Percentiles rank a stretch among this genome's conserved stretches.
Evolutionary conservation across 2,888 invertebrate species (phyloP).

Genomic region (Sinotaia quadrata): DNA sequence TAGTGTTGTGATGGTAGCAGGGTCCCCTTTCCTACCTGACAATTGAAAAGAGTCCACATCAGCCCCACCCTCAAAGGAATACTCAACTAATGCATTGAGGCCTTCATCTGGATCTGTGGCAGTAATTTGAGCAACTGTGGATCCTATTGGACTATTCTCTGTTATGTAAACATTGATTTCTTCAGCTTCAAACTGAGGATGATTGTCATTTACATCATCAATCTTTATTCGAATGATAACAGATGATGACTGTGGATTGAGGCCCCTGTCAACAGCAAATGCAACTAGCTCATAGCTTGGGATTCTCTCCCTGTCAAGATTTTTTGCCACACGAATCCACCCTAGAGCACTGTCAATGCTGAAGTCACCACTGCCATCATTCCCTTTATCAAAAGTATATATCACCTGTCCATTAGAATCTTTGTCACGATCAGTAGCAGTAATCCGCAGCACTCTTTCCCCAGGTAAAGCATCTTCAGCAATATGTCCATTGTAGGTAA

Average conservation of each 20-base stretch:
- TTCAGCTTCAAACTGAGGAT: constrained; percentile 89
- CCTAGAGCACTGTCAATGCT: constrained; percentile 93
- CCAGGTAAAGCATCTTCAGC: constrained; percentile 93
- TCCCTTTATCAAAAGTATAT: constrained; percentile 75
- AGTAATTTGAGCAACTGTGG: constrained; percentile 90
- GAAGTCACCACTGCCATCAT: constrained; percentile 87
- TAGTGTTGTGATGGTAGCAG: constrained; percentile 88
- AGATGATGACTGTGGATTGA: constrained; percentile 75
- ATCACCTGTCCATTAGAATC: constrained; percentile 90
- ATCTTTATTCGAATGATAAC: constrained; percentile 90
- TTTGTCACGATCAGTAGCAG: constrained; percentile 90
- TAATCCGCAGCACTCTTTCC: constrained; percentile 90
- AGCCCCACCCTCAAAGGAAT: constrained; percentile 88
- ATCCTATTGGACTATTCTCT: constrained; percentile 97
- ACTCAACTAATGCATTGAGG: constrained; percentile 92
- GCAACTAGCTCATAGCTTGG: constrained; percentile 89
- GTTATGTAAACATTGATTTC: constrained; percentile 89
- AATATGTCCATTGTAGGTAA: constrained; percentile 88
- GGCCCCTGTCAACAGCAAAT: constrained; percentile 90
- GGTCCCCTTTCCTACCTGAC: constrained; percentile 77
- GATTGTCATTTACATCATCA: constrained; percentile 96
- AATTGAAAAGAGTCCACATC: constrained; percentile 89
- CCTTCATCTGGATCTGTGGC: constrained; percentile 95
- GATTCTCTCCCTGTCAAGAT: constrained; percentile 91
- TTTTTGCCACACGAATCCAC: constrained; percentile 89